A percentile compares a stretch with the other conserved stretches of the same genome.
Conservation (phyloP, 2,113 vertebrate species). For the Planiliza haematocheilus region DNA sequence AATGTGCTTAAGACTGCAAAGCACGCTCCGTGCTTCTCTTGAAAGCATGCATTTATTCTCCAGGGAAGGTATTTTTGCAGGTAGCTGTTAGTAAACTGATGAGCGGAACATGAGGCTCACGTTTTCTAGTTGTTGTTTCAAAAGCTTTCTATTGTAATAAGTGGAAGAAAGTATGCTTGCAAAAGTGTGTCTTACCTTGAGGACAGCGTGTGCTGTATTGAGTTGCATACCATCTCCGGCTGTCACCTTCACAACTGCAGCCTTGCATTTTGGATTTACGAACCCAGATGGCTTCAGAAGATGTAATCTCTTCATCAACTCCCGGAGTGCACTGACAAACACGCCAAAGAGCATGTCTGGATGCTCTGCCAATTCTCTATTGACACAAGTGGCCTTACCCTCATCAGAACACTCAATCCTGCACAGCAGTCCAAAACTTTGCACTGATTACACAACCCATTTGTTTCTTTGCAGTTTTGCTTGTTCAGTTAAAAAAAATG, state of each 20-base stretch:
- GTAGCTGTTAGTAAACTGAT: background rate
- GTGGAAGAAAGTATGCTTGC: background rate
- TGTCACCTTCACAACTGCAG: conserved; percentile 25
- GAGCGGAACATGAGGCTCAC: background rate
- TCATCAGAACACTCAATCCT: conserved; percentile 36
- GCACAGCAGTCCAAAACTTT: conserved; percentile 10
- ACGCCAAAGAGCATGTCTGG: conserved; percentile 32
- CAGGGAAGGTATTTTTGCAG: background rate
- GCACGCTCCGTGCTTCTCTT: background rate
- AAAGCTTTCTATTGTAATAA: background rate
- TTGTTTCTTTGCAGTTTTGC: conserved; percentile 20
- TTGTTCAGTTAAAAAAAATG: conserved; percentile 7
- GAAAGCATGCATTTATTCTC: background rate
- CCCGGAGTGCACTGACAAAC: conserved; percentile 33
- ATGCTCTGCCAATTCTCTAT: conserved; percentile 39
- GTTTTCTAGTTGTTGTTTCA: background rate
- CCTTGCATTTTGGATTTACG: conserved; percentile 18
- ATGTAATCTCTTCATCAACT: conserved; percentile 56
- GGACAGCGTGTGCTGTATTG: background rate
- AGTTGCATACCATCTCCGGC: background rate
- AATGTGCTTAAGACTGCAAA: background rate
- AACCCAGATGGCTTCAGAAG: conserved; percentile 66
- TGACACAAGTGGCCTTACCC: conserved; percentile 37
- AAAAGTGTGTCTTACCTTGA: background rate
- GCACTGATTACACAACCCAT: background rate